Evolutionary conservation across 92 coral and sea anemone genomes (phyloP).

Genomic region (Zoanthus gigantus): DNA sequence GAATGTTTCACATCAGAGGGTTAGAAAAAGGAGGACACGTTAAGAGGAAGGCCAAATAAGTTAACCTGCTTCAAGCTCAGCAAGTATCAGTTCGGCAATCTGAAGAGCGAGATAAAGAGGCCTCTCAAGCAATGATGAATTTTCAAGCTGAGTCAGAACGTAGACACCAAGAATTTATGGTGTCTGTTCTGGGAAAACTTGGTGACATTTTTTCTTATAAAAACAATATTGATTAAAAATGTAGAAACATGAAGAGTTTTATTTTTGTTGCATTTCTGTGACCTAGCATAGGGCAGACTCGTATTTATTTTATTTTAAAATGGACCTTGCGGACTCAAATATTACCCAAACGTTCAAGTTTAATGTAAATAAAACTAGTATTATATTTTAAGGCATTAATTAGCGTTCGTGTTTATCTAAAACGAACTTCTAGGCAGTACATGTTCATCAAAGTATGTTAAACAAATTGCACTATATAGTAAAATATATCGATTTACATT

Average conservation of each 20-base stretch:
- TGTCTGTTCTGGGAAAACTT: neutral
- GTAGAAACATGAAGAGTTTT: conserved; percentile 40
- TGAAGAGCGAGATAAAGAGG: conserved; percentile 47
- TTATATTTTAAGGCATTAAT: neutral
- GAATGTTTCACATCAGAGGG: conserved; percentile 39
- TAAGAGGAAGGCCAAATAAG: conserved; percentile 27
- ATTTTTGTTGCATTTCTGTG: conserved; percentile 40
- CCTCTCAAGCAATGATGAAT: neutral
- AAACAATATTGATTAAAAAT: conserved; percentile 6
- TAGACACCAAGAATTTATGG: neutral
- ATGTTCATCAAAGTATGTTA: neutral
- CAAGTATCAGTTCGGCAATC: conserved; percentile 40
- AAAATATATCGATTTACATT: no score
- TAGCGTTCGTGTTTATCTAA: no score
- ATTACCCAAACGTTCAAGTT: conserved; percentile 38
- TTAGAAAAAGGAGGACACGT: conserved; percentile 40
- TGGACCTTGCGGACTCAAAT: conserved; percentile 33
- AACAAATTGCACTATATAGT: no score
- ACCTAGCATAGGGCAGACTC: conserved; percentile 11
- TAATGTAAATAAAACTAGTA: conserved; percentile 31
- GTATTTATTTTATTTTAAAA: conserved; percentile 32
- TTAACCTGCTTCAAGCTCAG: conserved; percentile 53
- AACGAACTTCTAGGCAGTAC: no score
- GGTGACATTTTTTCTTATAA: neutral
- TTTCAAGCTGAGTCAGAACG: neutral